Evolutionary conservation across 1,140 invertebrate species (phyloP).

Genomic region (Streblospio benedicti): DNA sequence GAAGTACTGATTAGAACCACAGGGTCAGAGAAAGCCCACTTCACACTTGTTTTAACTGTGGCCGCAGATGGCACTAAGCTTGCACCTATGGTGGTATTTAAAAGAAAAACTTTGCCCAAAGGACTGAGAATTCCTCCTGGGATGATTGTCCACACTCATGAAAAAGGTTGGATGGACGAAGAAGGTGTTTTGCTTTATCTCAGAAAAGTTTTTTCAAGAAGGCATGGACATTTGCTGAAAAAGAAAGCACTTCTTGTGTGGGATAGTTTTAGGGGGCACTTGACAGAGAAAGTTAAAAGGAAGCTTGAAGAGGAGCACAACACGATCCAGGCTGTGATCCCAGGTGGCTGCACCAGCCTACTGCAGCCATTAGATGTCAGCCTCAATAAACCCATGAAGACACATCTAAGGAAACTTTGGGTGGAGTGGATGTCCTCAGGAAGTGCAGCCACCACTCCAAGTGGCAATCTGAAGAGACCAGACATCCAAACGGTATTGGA

Average conservation of each 20-base stretch:
- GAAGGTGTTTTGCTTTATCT: slow-evolving; percentile 19
- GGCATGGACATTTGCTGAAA: slow-evolving; percentile 13
- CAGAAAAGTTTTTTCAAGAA: slow-evolving; percentile 19
- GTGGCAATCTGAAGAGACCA: too few relatives aligned
- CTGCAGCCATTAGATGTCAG: slow-evolving; percentile 20
- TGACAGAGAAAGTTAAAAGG: slow-evolving; percentile 11
- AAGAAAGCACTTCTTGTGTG: slow-evolving; percentile 21
- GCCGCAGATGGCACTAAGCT: slow-evolving; percentile 29
- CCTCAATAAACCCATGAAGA: slow-evolving; percentile 23
- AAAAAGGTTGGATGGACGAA: slow-evolving; percentile 30
- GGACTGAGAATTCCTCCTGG: slow-evolving; percentile 9
- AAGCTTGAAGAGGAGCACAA: slow-evolving; percentile 1
- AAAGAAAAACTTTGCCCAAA: slow-evolving; percentile 22
- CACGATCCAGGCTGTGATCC: slow-evolving; percentile 16
- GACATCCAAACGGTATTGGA: too few relatives aligned
- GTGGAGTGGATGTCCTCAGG: slow-evolving; percentile 26
- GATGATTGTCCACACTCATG: slow-evolving; percentile 11
- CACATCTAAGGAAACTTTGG: slow-evolving; percentile 21
- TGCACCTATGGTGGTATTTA: slow-evolving; percentile 32
- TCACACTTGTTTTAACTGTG: slow-evolving; percentile 28
- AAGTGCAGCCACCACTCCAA: too few relatives aligned
- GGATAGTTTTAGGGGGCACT: slow-evolving; percentile 21
- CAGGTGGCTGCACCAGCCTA: slow-evolving; percentile 15
- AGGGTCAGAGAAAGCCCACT: slow-evolving; percentile 28
- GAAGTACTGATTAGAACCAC: slow-evolving; percentile 20